phyloP scores from a whole-genome alignment of 2,888 invertebrate species.

The Athetis lepigone region DNA sequence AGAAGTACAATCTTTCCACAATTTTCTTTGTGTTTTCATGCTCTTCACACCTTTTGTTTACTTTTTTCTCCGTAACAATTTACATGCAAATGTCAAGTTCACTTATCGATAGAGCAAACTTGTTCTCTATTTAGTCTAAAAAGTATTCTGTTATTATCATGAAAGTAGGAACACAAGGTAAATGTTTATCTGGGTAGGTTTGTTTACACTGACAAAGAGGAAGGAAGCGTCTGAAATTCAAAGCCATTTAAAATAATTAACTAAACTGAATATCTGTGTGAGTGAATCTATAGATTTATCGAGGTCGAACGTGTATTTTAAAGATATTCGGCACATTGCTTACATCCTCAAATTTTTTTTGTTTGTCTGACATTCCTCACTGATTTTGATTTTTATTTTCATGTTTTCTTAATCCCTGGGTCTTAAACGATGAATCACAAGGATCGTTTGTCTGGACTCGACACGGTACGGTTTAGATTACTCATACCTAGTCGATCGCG shows the following conservation, averaged over 20 bases:
- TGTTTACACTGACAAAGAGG: constrained; percentile 27
- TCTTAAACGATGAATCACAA: constrained; percentile 62
- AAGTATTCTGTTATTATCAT: constrained; percentile 42
- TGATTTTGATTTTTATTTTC: constrained; percentile 58
- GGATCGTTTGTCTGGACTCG: constrained; percentile 65
- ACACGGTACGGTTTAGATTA: constrained; percentile 64
- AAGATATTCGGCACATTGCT: constrained; percentile 29
- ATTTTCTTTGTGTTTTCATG: constrained; percentile 40
- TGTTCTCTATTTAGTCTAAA: constrained; percentile 48
- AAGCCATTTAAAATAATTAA: constrained; percentile 18
- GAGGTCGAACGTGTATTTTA: constrained; percentile 34
- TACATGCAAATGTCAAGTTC: constrained; percentile 63
- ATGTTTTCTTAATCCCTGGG: constrained; percentile 53
- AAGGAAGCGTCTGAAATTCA: constrained; percentile 26
- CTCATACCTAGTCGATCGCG: constrained; percentile 64
- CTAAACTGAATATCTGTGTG: constrained; percentile 17
- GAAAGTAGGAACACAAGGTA: constrained; percentile 32
- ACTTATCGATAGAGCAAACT: constrained; percentile 52
- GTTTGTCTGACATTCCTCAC: constrained; percentile 47
- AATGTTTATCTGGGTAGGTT: constrained; percentile 19
- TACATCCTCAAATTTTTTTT: constrained; percentile 39
- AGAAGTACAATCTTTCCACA: constrained; percentile 32
- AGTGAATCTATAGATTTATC: constrained; percentile 19
- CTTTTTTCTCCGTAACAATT: constrained; percentile 60
- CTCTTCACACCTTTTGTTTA: constrained; percentile 51